Percentiles rank a stretch among this genome's conserved stretches.
Conservation (phyloP, 23 tunicate species). For the Styela clava region DNA sequence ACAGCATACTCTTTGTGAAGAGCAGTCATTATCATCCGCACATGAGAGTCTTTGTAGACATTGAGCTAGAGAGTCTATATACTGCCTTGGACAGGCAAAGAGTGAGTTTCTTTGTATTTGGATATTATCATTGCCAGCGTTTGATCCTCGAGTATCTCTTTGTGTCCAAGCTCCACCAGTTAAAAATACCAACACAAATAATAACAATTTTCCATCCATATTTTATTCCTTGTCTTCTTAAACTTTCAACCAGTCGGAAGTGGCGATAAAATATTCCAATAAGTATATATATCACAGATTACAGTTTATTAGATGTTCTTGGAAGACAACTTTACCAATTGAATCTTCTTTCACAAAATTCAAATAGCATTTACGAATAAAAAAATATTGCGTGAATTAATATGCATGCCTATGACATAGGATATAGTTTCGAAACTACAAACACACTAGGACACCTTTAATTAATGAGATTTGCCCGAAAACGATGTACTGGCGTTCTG, state of each 20-base stretch:
- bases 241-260: no score
- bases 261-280: no score
- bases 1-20: slow-evolving; percentile 13
- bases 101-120: not conserved
- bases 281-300: no score
- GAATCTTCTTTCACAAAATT: no score
- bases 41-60: slow-evolving; percentile 13
- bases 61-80: not conserved
- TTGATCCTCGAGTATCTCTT: not conserved
- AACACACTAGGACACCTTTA: not conserved
- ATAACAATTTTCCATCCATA: not conserved
- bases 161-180: not conserved
- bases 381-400: no score
- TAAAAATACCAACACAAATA: not conserved
- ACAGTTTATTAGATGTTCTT: no score
- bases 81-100: slow-evolving; percentile 1
- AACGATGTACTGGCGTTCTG: no score
- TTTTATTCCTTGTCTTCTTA: not conserved
- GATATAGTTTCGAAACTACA: no score
- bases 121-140: not conserved
- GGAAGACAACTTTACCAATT: no score
- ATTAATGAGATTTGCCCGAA: not conserved
- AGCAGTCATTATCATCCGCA: slow-evolving; percentile 1
- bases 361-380: no score
- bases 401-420: no score